These are phyloP conservation scores for Acrobasis repandana DNA, from an alignment of 2,888 invertebrate genomes.

Conservation along the genomic window DNA sequence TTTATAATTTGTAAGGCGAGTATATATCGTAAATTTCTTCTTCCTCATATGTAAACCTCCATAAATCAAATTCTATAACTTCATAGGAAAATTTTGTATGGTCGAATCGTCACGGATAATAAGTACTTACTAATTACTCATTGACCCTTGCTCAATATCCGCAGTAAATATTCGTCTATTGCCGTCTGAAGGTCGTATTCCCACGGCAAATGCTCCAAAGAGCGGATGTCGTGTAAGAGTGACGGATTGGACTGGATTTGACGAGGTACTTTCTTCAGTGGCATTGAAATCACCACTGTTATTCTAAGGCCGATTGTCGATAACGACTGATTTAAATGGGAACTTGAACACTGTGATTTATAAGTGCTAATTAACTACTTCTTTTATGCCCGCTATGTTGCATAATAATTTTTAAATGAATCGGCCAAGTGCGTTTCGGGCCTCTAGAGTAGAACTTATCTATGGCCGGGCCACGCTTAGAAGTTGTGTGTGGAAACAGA, in stretches of 20 bases:
- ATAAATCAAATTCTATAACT: too few relatives aligned
- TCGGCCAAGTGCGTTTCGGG: too few relatives aligned
- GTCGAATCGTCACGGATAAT: slow-evolving; percentile 2
- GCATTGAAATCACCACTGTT: slow-evolving; percentile 2
- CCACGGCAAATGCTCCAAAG: slow-evolving; percentile 16
- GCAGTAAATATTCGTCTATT: slow-evolving; percentile 6
- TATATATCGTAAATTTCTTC: too few relatives aligned
- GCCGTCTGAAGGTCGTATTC: slow-evolving; percentile 13
- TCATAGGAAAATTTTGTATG: too few relatives aligned
- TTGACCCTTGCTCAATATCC: slow-evolving; percentile 18
- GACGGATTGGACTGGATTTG: slow-evolving; percentile 10
- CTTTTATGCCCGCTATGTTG: neutral
- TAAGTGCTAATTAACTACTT: neutral
- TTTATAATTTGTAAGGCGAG: too few relatives aligned
- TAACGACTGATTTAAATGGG: neutral
- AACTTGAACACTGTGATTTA: slow-evolving; percentile 13
- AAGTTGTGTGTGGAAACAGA: too few relatives aligned
- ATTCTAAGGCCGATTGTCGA: slow-evolving; percentile 12
- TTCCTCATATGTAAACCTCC: too few relatives aligned
- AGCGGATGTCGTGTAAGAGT: slow-evolving; percentile 18
- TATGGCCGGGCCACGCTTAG: too few relatives aligned
- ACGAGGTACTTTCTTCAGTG: slow-evolving; percentile 15
- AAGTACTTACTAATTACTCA: slow-evolving; percentile 18
- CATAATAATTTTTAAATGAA: neutral
- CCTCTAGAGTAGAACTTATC: too few relatives aligned